phyloP scores from a whole-genome alignment of 2,797 vertebrate genomes.

The Xiphorhynchus erythropygius region DNA sequence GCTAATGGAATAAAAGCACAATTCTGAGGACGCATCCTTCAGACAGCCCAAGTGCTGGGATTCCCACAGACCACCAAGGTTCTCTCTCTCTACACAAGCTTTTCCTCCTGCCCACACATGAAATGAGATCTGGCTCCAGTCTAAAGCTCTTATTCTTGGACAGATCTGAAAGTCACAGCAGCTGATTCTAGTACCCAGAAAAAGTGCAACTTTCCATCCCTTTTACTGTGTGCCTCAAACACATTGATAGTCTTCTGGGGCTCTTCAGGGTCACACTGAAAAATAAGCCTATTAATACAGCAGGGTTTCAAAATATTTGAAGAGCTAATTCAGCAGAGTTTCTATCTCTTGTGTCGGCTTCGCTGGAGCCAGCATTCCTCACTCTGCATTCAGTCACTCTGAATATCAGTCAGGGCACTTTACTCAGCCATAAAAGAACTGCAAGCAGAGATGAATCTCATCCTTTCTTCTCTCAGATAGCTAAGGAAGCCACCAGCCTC shows the following conservation, averaged over 20 bases:
- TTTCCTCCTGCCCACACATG: neutral
- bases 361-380: constrained; percentile 20
- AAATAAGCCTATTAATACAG: neutral
- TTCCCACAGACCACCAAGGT: neutral
- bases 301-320: neutral
- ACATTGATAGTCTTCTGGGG: neutral
- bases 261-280: neutral
- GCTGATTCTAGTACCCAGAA: neutral
- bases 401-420: constrained; percentile 22
- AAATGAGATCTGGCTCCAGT: neutral
- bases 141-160: neutral
- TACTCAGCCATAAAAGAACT: constrained; percentile 12
- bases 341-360: constrained; percentile 2
- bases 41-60: neutral
- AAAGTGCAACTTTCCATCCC: neutral
- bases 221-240: neutral
- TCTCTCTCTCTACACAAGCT: neutral
- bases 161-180: constrained; percentile 3
- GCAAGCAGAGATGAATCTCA: constrained; percentile 18
- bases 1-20: neutral
- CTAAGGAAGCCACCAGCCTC: constrained; percentile 18
- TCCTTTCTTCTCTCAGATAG: constrained; percentile 7
- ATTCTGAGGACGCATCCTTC: neutral
- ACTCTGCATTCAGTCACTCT: constrained; percentile 19
- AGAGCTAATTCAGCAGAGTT: constrained; percentile 38